Evolutionary conservation across 2,888 invertebrate species (phyloP).

Genomic region (Blomia tropicalis): DNA sequence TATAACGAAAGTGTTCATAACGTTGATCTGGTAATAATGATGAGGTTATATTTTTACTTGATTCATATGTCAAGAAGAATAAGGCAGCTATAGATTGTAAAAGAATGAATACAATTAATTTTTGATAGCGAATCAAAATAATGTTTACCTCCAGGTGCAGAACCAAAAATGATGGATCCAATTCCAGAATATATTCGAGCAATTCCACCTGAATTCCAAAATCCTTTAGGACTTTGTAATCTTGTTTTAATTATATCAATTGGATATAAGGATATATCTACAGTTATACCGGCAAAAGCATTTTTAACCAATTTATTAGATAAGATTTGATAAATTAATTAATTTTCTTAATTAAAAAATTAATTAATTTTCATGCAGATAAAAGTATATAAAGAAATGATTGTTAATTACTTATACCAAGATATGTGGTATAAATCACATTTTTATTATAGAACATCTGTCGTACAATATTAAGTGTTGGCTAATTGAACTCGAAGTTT

Average conservation of each 20-base stretch:
- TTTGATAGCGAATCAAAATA: background rate
- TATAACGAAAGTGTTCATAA: background rate
- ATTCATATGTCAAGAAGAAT: slow-evolving; percentile 37
- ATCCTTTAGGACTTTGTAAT: slow-evolving; percentile 71
- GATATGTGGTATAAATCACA: no score
- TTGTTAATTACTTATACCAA: no score
- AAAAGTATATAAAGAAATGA: no score
- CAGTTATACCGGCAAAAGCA: slow-evolving; percentile 67
- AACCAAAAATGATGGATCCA: slow-evolving; percentile 57
- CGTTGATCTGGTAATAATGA: slow-evolving; percentile 5
- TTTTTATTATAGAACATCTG: no score
- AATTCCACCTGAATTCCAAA: slow-evolving; percentile 72
- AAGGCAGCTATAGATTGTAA: slow-evolving; percentile 51
- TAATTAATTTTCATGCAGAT: no score
- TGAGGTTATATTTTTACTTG: background rate
- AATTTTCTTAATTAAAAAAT: no score
- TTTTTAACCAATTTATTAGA: no score
- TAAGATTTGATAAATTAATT: no score
- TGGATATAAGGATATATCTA: slow-evolving; percentile 74
- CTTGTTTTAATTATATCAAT: slow-evolving; percentile 90
- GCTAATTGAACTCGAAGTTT: no score
- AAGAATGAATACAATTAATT: slow-evolving; percentile 9
- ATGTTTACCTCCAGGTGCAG: slow-evolving; percentile 55
- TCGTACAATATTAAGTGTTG: no score
- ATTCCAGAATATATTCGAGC: slow-evolving; percentile 60